phyloP scores from a whole-genome alignment of 2,113 vertebrate species.

The Lepus europaeus region DNA sequence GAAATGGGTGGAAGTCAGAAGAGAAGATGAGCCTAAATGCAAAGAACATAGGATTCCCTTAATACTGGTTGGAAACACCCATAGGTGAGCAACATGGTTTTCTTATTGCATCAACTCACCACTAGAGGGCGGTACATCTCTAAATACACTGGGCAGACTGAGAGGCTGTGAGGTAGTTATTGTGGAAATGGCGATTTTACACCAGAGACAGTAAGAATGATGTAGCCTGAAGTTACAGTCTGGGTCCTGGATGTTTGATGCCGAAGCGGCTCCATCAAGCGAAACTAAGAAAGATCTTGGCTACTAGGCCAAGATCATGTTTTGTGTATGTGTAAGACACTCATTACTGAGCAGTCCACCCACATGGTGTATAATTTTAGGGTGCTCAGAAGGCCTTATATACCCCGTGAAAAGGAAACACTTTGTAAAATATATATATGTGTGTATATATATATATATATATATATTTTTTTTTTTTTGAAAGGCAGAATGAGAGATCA shows the following conservation, averaged over 20 bases:
- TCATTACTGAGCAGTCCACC: background rate
- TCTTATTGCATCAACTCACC: background rate
- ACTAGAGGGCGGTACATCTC: background rate
- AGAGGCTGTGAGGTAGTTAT: background rate
- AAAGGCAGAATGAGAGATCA: background rate
- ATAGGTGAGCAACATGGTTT: background rate
- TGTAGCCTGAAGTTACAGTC: background rate
- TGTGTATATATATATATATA: no score
- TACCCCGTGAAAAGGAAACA: background rate
- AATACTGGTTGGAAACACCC: background rate
- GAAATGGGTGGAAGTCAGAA: background rate
- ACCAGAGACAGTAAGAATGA: background rate
- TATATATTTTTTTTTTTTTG: no score
- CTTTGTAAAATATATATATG: no score
- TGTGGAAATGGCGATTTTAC: slow-evolving; percentile 22
- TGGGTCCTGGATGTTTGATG: background rate
- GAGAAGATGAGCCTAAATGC: background rate
- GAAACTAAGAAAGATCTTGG: background rate
- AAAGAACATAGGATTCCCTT: background rate
- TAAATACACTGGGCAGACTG: background rate
- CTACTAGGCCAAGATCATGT: background rate
- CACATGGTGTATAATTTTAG: background rate
- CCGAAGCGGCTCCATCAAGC: background rate
- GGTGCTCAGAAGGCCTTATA: background rate
- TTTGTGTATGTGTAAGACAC: background rate